phyloP scores from a whole-genome alignment of 2,797 vertebrate genomes.

The Cichlasoma orientale region DNA sequence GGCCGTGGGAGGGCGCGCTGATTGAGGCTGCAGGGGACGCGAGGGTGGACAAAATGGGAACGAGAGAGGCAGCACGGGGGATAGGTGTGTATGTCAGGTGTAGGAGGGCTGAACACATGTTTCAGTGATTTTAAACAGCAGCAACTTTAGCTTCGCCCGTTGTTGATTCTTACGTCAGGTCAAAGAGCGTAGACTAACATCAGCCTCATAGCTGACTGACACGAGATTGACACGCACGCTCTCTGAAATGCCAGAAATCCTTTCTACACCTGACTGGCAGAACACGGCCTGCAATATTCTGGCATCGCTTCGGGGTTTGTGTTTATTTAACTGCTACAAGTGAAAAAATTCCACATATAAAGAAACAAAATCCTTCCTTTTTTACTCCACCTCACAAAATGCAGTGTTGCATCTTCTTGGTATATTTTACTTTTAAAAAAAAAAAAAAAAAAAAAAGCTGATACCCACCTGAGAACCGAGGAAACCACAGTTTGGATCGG shows the following conservation, averaged over 20 bases:
- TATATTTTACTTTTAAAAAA: neutral
- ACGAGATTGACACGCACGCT: constrained; percentile 22
- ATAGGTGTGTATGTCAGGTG: neutral
- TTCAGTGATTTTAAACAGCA: neutral
- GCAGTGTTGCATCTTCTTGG: neutral
- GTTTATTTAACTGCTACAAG: neutral
- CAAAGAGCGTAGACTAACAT: neutral
- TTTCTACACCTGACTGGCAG: constrained; percentile 5
- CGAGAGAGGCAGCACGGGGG: neutral
- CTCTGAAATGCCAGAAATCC: constrained; percentile 16
- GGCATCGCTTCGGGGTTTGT: neutral
- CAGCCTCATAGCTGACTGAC: neutral
- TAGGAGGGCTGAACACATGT: neutral
- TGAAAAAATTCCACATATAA: neutral
- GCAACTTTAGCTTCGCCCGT: neutral
- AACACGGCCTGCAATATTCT: neutral
- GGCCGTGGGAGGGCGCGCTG: neutral
- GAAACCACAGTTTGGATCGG: too few relatives aligned
- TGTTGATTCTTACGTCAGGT: neutral
- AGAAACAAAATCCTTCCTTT: neutral
- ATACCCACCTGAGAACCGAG: too few relatives aligned
- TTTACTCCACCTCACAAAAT: neutral
- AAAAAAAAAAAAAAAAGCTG: too few relatives aligned
- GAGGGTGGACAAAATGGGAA: neutral
- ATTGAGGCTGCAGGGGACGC: neutral